These are phyloP conservation scores for Ophion costatus DNA, from an alignment of 2,888 invertebrate genomes.

Conservation along the genomic window DNA sequence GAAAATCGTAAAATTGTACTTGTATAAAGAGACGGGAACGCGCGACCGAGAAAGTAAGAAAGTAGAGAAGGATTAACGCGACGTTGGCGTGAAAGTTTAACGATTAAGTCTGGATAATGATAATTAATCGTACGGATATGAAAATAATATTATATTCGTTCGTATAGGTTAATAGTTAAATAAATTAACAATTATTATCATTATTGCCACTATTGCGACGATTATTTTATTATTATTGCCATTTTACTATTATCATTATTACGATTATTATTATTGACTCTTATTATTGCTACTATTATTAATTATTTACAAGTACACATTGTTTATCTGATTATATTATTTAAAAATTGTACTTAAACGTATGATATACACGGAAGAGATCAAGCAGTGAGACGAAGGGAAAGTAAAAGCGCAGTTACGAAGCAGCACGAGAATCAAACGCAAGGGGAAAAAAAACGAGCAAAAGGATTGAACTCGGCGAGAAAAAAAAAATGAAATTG, in stretches of 20 bases:
- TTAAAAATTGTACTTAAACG: constrained; percentile 61
- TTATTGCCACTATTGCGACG: constrained; percentile 71
- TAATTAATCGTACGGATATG: constrained; percentile 78
- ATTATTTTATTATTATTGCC: constrained; percentile 76
- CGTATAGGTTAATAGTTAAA: constrained; percentile 65
- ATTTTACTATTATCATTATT: constrained; percentile 76
- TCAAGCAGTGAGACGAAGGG: constrained; percentile 38
- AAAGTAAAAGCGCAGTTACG: constrained; percentile 53
- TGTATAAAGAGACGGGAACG: constrained; percentile 71
- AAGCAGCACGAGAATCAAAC: constrained; percentile 23
- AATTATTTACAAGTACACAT: constrained; percentile 70
- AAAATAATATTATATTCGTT: constrained; percentile 68
- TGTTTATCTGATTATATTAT: constrained; percentile 49
- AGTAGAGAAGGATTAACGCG: constrained; percentile 52
- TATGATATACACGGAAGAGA: constrained; percentile 23
- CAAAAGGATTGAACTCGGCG: neutral
- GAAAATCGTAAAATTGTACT: constrained; percentile 55
- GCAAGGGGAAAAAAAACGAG: neutral
- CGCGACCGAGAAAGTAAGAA: constrained; percentile 33
- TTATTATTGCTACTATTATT: constrained; percentile 75
- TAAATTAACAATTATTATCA: constrained; percentile 72
- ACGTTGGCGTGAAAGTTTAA: constrained; percentile 63
- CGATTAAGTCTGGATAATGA: constrained; percentile 70
- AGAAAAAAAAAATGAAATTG: constrained; percentile 34
- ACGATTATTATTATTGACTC: constrained; percentile 73